These are phyloP conservation scores for Threskiornis aethiopicus DNA, from an alignment of 2,797 vertebrate genomes.

Conservation along the genomic window DNA sequence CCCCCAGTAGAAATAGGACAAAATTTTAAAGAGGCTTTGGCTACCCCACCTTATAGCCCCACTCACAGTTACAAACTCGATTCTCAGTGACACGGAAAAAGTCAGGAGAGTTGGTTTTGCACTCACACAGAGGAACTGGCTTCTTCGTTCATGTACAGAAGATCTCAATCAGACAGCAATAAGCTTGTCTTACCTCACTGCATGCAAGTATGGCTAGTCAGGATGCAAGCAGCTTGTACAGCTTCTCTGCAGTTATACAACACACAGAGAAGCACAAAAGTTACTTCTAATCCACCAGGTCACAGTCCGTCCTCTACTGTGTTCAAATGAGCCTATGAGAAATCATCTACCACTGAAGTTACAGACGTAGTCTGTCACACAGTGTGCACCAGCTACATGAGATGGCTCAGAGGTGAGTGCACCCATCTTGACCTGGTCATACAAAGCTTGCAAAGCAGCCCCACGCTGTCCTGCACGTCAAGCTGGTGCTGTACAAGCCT, in stretches of 20 bases:
- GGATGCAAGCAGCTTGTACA: background rate
- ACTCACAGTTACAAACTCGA: background rate
- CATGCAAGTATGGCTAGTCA: background rate
- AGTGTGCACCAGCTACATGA: background rate
- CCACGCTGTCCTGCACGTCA: background rate
- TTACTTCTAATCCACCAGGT: background rate
- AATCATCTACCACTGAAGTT: background rate
- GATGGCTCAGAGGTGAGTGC: background rate
- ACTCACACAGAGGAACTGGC: background rate
- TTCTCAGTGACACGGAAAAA: background rate
- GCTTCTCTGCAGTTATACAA: background rate
- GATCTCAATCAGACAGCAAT: background rate
- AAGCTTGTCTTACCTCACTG: background rate
- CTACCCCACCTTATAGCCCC: background rate
- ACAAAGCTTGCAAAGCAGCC: background rate
- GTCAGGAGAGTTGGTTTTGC: background rate
- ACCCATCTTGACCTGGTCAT: background rate
- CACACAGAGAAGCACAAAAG: background rate
- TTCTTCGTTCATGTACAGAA: background rate
- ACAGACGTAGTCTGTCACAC: background rate
- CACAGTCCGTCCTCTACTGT: background rate
- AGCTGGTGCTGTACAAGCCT: background rate
- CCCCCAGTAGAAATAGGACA: background rate
- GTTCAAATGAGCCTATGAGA: background rate
- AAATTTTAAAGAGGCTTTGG: background rate